Conservation (phyloP, 2,797 vertebrate genomes). For the Sebastes matsubarae region DNA sequence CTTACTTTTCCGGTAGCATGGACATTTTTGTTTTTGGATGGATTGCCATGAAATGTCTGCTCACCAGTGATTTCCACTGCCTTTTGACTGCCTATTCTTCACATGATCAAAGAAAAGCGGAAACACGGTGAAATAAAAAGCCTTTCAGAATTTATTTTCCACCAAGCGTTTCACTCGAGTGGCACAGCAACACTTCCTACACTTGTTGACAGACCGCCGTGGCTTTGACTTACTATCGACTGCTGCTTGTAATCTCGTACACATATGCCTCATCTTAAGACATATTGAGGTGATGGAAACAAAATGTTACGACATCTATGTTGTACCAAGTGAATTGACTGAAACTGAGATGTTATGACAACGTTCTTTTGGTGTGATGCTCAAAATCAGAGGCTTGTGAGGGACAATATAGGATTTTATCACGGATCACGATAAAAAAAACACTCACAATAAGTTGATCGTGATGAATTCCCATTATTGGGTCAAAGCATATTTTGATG, state of each 20-base stretch:
- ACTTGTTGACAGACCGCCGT: not conserved
- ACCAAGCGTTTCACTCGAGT: not conserved
- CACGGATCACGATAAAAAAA: no score
- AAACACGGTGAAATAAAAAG: not conserved
- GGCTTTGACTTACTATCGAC: not conserved
- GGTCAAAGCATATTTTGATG: no score
- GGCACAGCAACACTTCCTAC: not conserved
- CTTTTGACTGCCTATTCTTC: not conserved
- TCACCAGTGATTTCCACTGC: not conserved
- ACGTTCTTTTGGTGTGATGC: not conserved
- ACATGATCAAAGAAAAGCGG: not conserved
- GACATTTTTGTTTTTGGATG: not conserved
- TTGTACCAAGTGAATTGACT: not conserved
- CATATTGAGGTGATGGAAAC: not conserved
- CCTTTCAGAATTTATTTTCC: not conserved
- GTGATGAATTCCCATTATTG: no score
- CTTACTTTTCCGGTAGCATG: not conserved
- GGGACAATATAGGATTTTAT: no score
- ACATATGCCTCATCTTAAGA: not conserved
- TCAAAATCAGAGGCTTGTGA: not conserved
- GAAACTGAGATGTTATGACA: not conserved
- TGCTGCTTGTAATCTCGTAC: not conserved
- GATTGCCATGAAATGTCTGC: not conserved
- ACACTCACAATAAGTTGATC: no score
- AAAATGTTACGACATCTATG: not conserved